Conservation (phyloP, 1,140 invertebrate species). For the Musca domestica region DNA sequence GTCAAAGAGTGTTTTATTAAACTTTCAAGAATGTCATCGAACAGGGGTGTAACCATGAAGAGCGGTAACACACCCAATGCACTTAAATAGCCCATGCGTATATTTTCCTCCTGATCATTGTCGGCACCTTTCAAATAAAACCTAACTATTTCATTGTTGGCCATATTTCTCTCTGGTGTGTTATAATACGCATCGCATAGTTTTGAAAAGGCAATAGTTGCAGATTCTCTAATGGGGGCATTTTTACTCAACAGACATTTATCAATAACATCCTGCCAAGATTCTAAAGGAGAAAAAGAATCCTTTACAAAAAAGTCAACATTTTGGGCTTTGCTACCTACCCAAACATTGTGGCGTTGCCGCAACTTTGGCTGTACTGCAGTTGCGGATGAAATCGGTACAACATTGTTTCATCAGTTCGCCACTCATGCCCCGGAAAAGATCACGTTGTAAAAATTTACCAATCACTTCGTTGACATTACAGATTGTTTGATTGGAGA, state of each 20-base stretch:
- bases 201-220: slow-evolving; percentile 71
- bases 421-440: slow-evolving; percentile 65
- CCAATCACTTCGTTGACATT: slow-evolving; percentile 63
- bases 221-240: slow-evolving; percentile 65
- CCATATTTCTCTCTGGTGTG: slow-evolving; percentile 17
- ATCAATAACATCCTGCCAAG: slow-evolving; percentile 81
- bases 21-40: slow-evolving; percentile 39
- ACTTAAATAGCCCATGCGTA: slow-evolving; percentile 75
- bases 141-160: slow-evolving; percentile 45
- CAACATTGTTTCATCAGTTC: slow-evolving; percentile 87
- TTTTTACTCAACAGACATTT: slow-evolving; percentile 78
- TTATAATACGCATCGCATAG: slow-evolving; percentile 72
- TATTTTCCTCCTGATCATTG: slow-evolving; percentile 56
- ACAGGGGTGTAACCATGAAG: slow-evolving; percentile 35
- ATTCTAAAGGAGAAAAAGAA: slow-evolving; percentile 62
- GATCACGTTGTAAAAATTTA: slow-evolving; percentile 56
- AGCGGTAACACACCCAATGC: slow-evolving; percentile 63
- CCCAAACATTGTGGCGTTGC: slow-evolving; percentile 37
- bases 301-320: neutral
- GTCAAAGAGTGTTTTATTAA: slow-evolving; percentile 47
- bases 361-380: slow-evolving; percentile 43
- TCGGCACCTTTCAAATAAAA: slow-evolving; percentile 52
- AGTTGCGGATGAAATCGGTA: slow-evolving; percentile 73
- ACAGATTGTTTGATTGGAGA: slow-evolving; percentile 53
- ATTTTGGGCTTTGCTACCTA: slow-evolving; percentile 24